Percentiles rank a stretch among this genome's conserved stretches.
phyloP scores from a whole-genome alignment of 1,140 invertebrate species.

The Pseudobourletiella spinata region DNA sequence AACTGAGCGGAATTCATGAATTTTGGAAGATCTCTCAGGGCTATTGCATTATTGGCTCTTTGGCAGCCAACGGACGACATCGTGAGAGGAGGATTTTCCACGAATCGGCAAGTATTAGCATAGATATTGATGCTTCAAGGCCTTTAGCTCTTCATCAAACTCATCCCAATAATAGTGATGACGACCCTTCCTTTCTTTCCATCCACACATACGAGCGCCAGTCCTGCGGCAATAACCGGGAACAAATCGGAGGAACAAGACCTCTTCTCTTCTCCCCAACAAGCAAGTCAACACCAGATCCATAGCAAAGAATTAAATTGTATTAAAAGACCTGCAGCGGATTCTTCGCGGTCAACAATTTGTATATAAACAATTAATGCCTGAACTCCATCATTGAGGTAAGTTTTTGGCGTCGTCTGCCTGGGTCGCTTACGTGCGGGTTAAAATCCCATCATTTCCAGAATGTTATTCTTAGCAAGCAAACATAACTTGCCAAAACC shows the following conservation, averaged over 20 bases:
- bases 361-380: too few species aligned
- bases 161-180: not conserved
- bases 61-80: slow-evolving; percentile 4
- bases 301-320: not conserved
- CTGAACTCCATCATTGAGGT: too few species aligned
- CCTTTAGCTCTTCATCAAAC: slow-evolving; percentile 17
- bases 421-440: too few species aligned
- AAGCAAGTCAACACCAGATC: not conserved
- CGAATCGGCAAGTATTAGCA: slow-evolving; percentile 10
- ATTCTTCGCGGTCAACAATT: not conserved
- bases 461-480: too few species aligned
- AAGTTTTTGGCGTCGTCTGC: too few species aligned
- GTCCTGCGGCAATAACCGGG: too few species aligned
- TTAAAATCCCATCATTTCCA: too few species aligned
- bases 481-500: too few species aligned
- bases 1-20: not conserved
- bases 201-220: too few species aligned
- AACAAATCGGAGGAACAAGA: too few species aligned
- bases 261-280: not conserved
- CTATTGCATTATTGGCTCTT: slow-evolving; percentile 5
- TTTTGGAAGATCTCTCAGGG: not conserved
- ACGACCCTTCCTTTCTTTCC: not conserved
- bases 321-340: not conserved
- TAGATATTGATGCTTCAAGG: slow-evolving; percentile 21
- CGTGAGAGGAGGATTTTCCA: not conserved